phyloP scores from a whole-genome alignment of 2,113 vertebrate genomes.

The Tricholaema leucomelas region DNA sequence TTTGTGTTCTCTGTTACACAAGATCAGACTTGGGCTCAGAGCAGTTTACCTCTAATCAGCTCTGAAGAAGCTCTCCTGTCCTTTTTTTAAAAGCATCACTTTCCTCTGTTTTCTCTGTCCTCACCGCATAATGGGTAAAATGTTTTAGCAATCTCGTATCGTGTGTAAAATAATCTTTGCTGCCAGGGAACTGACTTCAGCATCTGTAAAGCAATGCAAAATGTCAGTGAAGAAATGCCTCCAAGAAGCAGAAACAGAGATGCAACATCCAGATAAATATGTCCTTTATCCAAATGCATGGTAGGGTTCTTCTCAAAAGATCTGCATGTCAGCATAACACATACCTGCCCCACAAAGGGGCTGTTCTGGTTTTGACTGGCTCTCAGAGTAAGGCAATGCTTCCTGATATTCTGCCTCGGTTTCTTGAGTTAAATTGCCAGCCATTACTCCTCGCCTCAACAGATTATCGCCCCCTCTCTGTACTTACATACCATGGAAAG shows the following conservation, averaged over 20 bases:
- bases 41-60: not conserved
- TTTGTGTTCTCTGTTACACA: not conserved
- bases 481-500: not conserved
- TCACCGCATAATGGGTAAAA: not conserved
- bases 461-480: not conserved
- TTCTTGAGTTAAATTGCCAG: not conserved
- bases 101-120: not conserved
- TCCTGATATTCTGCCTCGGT: not conserved
- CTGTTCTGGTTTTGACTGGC: not conserved
- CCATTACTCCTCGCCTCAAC: not conserved
- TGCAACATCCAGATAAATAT: not conserved
- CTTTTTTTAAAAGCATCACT: not conserved
- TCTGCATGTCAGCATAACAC: not conserved
- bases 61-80: not conserved
- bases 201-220: not conserved
- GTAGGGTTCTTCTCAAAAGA: not conserved
- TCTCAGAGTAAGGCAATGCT: not conserved
- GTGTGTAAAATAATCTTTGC: not conserved
- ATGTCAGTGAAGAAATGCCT: not conserved
- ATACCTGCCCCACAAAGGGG: not conserved
- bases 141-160: not conserved
- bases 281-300: not conserved
- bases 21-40: not conserved
- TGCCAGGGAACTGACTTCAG: not conserved
- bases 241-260: not conserved